Evolutionary conservation across 2,888 invertebrate species (phyloP).

Genomic region (Petrolisthes cinctipes): DNA sequence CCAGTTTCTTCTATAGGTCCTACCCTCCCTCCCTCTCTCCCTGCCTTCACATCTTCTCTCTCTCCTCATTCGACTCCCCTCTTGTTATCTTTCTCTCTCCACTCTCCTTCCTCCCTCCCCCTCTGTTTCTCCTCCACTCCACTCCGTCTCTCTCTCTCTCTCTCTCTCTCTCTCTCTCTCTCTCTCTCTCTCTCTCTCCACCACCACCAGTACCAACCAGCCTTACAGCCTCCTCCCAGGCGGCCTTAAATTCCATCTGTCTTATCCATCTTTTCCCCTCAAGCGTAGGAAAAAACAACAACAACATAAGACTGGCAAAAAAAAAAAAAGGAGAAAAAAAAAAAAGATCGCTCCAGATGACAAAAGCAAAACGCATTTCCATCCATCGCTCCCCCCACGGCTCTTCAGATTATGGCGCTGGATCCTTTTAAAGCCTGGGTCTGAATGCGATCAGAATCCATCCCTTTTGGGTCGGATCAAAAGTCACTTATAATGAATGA

Average conservation of each 20-base stretch:
- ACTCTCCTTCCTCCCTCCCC: too few relatives aligned
- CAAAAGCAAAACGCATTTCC: constrained; percentile 50
- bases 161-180: constrained; percentile 14
- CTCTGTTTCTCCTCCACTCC: constrained; percentile 5
- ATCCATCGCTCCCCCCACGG: constrained; percentile 22
- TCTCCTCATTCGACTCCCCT: not conserved
- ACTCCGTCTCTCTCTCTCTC: not conserved
- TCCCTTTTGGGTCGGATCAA: constrained; percentile 55
- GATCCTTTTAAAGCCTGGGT: constrained; percentile 40
- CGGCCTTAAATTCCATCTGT: not conserved
- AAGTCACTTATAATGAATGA: constrained; percentile 61
- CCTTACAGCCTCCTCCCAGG: not conserved
- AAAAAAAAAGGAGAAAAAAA: not conserved
- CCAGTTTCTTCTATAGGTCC: not conserved
- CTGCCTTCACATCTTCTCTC: not conserved
- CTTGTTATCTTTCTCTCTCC: not conserved
- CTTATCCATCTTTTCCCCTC: constrained; percentile 9
- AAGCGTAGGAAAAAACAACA: not conserved
- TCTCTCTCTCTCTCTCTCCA: not conserved
- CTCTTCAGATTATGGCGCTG: constrained; percentile 49
- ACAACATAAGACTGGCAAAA: not conserved
- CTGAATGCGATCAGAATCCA: constrained; percentile 56
- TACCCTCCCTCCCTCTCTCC: not conserved
- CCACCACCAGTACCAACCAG: not conserved
- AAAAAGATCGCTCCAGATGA: constrained; percentile 32